Percentiles rank a stretch among this genome's conserved stretches.
Evolutionary conservation across 2,797 vertebrate genomes (phyloP).

Genomic region (Syngnathus acus): DNA sequence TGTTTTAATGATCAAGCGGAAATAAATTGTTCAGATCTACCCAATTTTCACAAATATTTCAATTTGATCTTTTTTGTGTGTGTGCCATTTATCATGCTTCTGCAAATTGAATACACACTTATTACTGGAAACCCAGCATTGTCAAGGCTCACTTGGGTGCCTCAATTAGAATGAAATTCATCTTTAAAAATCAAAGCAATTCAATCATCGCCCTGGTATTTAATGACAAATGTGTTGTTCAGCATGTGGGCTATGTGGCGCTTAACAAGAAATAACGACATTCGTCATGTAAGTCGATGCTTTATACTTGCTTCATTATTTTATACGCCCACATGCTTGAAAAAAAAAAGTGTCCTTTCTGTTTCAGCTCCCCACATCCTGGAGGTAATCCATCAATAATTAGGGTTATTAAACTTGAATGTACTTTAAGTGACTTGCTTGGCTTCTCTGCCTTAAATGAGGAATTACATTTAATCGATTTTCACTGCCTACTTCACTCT

Average conservation of each 20-base stretch:
- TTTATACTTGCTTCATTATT: conserved; percentile 1
- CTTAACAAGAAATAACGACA: conserved; percentile 10
- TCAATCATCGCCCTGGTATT: conserved; percentile 18
- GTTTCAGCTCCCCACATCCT: not conserved
- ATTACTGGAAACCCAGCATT: conserved; percentile 11
- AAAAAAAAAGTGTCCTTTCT: not conserved
- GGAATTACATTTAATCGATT: conserved; percentile 15
- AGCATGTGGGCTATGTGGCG: conserved; percentile 13
- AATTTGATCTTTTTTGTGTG: not conserved
- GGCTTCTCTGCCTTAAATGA: not conserved
- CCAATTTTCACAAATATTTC: not conserved
- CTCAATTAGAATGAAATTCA: conserved; percentile 38
- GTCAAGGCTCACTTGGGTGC: conserved; percentile 10
- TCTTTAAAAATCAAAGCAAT: conserved; percentile 36
- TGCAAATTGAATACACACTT: not conserved
- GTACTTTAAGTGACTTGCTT: not conserved
- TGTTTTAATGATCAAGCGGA: not conserved
- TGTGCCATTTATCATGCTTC: not conserved
- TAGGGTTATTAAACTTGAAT: not conserved
- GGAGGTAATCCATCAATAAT: not conserved
- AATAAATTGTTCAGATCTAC: not conserved
- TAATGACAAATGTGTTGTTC: conserved; percentile 23
- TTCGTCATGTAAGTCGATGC: not conserved
- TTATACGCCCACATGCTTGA: not conserved
- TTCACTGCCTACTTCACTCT: conserved; percentile 8